A percentile compares a stretch with the other conserved stretches of the same genome.
These are phyloP conservation scores for Prosapia bicincta DNA, from an alignment of 2,888 invertebrate genomes.

Conservation along the genomic window DNA sequence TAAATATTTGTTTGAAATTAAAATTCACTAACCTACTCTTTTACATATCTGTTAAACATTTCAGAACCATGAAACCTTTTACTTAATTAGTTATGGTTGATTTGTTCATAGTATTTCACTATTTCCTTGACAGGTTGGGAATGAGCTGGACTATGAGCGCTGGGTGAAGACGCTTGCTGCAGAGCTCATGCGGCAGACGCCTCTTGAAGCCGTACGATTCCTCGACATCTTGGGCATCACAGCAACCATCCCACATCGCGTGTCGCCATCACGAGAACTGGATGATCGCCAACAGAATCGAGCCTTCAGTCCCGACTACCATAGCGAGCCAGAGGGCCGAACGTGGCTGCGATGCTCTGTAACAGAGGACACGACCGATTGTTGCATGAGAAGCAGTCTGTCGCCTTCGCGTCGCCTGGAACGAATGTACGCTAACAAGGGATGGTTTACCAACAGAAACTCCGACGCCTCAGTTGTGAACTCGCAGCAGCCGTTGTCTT, in stretches of 20 bases:
- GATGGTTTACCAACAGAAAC: not conserved
- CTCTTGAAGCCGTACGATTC: constrained; percentile 57
- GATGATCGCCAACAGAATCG: constrained; percentile 19
- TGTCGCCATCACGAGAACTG: not conserved
- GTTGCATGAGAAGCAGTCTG: not conserved
- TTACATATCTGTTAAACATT: not conserved
- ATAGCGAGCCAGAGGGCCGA: constrained; percentile 9
- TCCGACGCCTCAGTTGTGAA: not conserved
- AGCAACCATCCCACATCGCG: constrained; percentile 25
- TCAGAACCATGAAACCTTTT: not conserved
- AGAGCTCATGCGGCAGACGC: constrained; percentile 71
- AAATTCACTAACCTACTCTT: not conserved
- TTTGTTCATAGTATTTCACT: too few relatives aligned
- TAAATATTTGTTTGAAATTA: not conserved
- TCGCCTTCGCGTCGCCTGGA: not conserved
- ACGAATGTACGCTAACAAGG: not conserved
- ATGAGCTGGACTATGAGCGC: constrained; percentile 64
- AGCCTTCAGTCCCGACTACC: constrained; percentile 33
- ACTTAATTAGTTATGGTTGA: constrained; percentile 17
- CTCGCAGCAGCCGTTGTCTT: constrained; percentile 4
- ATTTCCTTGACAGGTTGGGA: constrained; percentile 64
- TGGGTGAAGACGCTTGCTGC: constrained; percentile 73
- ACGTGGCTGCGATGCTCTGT: constrained; percentile 11
- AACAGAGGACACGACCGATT: not conserved
- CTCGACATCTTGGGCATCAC: constrained; percentile 67